A percentile compares a stretch with the other conserved stretches of the same genome.
Conservation (phyloP, 2,113 vertebrate genomes). For the Menidia beryllina region DNA sequence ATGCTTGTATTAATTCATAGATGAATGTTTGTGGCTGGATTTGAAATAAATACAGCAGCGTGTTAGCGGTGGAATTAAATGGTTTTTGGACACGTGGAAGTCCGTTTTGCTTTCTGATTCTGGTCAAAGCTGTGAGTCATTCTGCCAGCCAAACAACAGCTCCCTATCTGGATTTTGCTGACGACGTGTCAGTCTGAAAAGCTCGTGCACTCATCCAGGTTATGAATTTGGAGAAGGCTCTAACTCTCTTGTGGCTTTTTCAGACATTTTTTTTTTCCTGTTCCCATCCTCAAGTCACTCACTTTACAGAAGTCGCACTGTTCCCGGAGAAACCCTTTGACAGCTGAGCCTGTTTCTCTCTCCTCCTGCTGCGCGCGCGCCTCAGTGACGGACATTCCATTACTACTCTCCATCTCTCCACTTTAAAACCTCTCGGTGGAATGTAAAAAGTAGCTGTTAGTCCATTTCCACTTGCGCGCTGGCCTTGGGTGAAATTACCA, state of each 20-base stretch:
- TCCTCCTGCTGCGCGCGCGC: slow-evolving; percentile 30
- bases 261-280: slow-evolving; percentile 7
- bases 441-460: slow-evolving; percentile 16
- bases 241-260: slow-evolving; percentile 42
- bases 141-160: slow-evolving; percentile 39
- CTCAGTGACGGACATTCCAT: slow-evolving; percentile 31
- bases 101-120: no score
- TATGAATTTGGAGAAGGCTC: slow-evolving; percentile 49
- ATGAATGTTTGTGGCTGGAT: background rate
- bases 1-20: background rate
- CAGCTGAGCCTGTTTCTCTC: slow-evolving; percentile 24
- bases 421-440: slow-evolving; percentile 18
- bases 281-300: slow-evolving; percentile 22
- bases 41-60: background rate
- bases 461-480: background rate
- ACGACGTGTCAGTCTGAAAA: slow-evolving; percentile 34
- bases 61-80: background rate
- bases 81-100: slow-evolving; percentile 9
- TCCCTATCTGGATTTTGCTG: slow-evolving; percentile 30
- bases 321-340: slow-evolving; percentile 49
- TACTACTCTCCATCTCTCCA: slow-evolving; percentile 20
- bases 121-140: slow-evolving; percentile 46
- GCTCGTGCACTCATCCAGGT: slow-evolving; percentile 37
- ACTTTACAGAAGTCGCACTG: slow-evolving; percentile 22
- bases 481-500: background rate